Evolutionary conservation across 2,797 vertebrate species (phyloP).

Genomic region (Coccyzus lansbergi): DNA sequence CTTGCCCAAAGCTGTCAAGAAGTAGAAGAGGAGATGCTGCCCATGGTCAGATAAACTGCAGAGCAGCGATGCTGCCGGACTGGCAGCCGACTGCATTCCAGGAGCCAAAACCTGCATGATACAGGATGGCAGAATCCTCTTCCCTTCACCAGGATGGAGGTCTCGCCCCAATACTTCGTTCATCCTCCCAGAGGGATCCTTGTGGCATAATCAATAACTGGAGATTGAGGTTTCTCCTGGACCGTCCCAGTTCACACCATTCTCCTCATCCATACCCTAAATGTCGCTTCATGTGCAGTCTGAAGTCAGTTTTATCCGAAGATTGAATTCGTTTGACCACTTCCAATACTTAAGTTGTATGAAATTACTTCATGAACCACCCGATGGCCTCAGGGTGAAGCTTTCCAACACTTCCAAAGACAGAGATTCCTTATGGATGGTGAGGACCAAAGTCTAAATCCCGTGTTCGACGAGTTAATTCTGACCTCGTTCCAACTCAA

Average conservation of each 20-base stretch:
- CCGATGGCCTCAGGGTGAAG: not conserved
- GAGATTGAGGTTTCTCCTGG: not conserved
- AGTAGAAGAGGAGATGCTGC: not conserved
- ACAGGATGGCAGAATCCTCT: not conserved
- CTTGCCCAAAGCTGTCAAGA: not conserved
- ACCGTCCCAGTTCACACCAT: not conserved
- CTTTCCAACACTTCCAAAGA: not conserved
- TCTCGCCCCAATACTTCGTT: not conserved
- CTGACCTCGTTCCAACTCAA: not conserved
- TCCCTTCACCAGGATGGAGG: not conserved
- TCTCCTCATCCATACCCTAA: not conserved
- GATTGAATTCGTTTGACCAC: not conserved
- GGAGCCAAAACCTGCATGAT: not conserved
- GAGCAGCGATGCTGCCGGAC: not conserved
- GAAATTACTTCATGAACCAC: not conserved
- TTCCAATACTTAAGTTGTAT: not conserved
- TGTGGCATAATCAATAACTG: not conserved
- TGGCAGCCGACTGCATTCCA: not conserved
- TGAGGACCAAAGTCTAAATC: not conserved
- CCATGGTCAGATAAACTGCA: not conserved
- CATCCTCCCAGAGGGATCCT: not conserved
- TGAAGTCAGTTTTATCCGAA: not conserved
- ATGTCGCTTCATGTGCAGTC: not conserved
- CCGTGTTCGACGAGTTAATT: not conserved
- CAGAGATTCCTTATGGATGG: not conserved